Evolutionary conservation across 2,113 vertebrate genomes (phyloP), one percentile per base, ranked within the genome.

Genomic region (Ceyx melanurus): DNA sequence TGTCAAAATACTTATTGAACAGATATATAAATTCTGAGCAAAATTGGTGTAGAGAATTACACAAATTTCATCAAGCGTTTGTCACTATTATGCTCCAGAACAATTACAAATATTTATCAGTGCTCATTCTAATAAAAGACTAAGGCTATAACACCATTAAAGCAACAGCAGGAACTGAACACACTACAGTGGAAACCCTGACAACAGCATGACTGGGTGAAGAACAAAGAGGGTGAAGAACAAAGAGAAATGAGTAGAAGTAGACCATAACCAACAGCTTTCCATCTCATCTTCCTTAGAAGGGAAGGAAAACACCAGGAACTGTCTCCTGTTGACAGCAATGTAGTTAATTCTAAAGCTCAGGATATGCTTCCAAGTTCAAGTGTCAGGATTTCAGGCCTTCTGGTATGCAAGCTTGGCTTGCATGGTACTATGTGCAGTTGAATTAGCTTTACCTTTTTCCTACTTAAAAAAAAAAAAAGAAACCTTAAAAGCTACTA

Each of bases 71-170:
- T 82, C 25, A 61, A 37, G 15, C 83, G 19, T 93, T 88, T 86
- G 35, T 74, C 76, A 51, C 25, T 89, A 3, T 51, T 92, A 29
- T 87, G 26, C 78, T 78, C 25, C 51, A 74, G 73, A 86, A 45
- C 11, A 90, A 83, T 78, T 88, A 16, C 58, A 86, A 90, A 60
- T 90, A 81, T 89, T 89, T 90, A 66, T 61, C 31, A 73, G 15
- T 0, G 0, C 5, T 82, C 22, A 48, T 74, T 88, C 56, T 77
- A 62, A 66, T 54, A 46, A 77, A 88, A 75, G 23, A 29, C 18
- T 50, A 40, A 84, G 50, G 21, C 29, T 81, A 19, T 72, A 72
- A 64, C 14, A 21, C 33, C 62, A 13, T 42, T 50, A 62, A 68
- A 90, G 37, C 2, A 1, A 28, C 37, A 54, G 50, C 33, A 82